Evolutionary conservation across 2,797 vertebrate genomes (phyloP).

Genomic region (Botia almorhae): DNA sequence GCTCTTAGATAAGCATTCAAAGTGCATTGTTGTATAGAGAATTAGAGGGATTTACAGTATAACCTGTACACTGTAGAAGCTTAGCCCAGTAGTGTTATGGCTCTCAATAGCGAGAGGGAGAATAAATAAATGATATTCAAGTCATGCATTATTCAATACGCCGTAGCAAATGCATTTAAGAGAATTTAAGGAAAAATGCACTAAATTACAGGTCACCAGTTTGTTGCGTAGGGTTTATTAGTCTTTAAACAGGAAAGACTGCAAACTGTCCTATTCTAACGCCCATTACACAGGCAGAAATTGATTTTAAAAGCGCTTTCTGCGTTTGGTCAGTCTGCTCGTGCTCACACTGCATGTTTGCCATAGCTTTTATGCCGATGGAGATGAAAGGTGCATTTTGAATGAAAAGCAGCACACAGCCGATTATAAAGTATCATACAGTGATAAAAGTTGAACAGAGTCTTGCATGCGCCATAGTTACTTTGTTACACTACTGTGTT

Average conservation of each 20-base stretch:
- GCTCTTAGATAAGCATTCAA: conserved; percentile 21
- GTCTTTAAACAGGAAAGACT: conserved; percentile 23
- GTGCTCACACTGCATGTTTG: conserved; percentile 30
- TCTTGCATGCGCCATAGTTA: conserved; percentile 17
- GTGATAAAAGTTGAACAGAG: conserved; percentile 20
- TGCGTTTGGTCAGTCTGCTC: conserved; percentile 17
- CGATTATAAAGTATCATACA: background rate
- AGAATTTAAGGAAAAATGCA: conserved; percentile 41
- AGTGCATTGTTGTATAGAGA: conserved; percentile 16
- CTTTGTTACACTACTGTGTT: conserved; percentile 52
- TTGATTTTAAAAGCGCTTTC: conserved; percentile 25
- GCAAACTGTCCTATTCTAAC: conserved; percentile 11
- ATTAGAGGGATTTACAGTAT: conserved; percentile 13
- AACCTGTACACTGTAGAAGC: conserved; percentile 27
- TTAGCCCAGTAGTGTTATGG: conserved; percentile 10
- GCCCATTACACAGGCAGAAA: conserved; percentile 10
- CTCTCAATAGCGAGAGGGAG: conserved; percentile 37
- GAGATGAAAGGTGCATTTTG: conserved; percentile 1
- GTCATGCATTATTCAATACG: conserved; percentile 47
- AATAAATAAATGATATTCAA: conserved; percentile 52
- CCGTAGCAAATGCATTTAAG: conserved; percentile 39
- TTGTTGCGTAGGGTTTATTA: conserved; percentile 13
- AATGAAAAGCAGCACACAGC: conserved; percentile 17
- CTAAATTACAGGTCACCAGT: conserved; percentile 39
- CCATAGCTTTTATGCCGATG: conserved; percentile 4